A percentile compares a stretch with the other conserved stretches of the same genome.
Conservation (phyloP, 2,888 invertebrate genomes). For the Odontothrips loti region DNA sequence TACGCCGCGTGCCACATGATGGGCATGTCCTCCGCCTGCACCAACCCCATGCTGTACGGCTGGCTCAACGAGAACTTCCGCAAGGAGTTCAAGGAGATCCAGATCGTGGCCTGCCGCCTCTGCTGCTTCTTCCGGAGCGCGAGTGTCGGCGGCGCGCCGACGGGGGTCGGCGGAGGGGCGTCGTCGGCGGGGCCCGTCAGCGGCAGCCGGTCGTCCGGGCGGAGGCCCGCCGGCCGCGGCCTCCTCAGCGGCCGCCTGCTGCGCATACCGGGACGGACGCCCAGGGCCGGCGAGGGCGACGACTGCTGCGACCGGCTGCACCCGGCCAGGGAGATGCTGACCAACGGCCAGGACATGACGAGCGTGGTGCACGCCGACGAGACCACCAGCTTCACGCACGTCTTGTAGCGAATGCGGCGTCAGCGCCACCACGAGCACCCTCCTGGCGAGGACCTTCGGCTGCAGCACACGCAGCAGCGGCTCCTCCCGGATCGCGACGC, state of each 20-base stretch:
- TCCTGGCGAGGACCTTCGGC: neutral
- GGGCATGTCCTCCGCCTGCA: slow-evolving; percentile 85
- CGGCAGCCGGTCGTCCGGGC: neutral
- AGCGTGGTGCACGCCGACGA: slow-evolving; percentile 21
- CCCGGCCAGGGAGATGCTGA: slow-evolving; percentile 7
- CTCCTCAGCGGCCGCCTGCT: neutral
- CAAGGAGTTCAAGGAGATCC: slow-evolving; percentile 69
- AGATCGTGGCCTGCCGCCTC: slow-evolving; percentile 53
- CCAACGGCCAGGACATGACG: slow-evolving; percentile 15
- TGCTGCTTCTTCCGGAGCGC: slow-evolving; percentile 51
- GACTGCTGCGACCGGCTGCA: neutral
- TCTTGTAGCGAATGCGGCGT: slow-evolving; percentile 1
- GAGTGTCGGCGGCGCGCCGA: slow-evolving; percentile 37
- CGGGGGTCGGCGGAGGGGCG: neutral
- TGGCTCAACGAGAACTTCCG: slow-evolving; percentile 92
- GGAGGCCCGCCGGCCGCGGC: neutral
- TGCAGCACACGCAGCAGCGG: neutral
- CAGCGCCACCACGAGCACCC: neutral
- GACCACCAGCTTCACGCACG: slow-evolving; percentile 8
- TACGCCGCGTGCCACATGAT: slow-evolving; percentile 63
- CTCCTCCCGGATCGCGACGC: neutral
- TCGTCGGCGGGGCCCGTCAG: no score
- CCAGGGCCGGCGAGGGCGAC: neutral
- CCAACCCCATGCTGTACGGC: slow-evolving; percentile 87
- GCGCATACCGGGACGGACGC: neutral